These are phyloP conservation scores for Lordiphosa fenestrarum DNA, from an alignment of 2,888 invertebrate species.

Conservation along the genomic window DNA sequence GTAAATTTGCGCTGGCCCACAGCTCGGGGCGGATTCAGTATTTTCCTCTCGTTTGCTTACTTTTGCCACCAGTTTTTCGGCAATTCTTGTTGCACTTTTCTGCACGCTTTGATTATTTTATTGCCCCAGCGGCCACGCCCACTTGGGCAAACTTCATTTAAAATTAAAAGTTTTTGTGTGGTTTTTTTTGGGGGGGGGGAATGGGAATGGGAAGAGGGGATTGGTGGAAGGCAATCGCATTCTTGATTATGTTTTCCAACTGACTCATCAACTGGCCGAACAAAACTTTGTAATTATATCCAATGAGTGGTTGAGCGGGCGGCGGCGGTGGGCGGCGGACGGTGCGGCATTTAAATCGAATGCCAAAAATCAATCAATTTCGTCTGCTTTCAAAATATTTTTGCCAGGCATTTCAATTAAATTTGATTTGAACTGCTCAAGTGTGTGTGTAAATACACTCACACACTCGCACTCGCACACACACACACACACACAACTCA, in stretches of 20 bases:
- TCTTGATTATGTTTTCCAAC: constrained; percentile 69
- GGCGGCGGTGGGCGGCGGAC: background rate
- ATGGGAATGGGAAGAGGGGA: no score
- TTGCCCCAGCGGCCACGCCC: constrained; percentile 38
- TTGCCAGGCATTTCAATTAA: constrained; percentile 68
- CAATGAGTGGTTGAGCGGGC: constrained; percentile 39
- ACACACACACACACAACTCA: constrained; percentile 6
- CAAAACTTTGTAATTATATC: constrained; percentile 71
- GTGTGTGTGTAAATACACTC: constrained; percentile 19
- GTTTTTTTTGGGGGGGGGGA: constrained; percentile 3
- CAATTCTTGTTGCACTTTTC: constrained; percentile 68
- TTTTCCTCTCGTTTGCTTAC: constrained; percentile 38
- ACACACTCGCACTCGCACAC: no score
- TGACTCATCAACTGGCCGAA: constrained; percentile 66
- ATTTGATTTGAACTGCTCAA: constrained; percentile 42
- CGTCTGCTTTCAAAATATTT: constrained; percentile 46
- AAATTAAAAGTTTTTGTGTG: constrained; percentile 64
- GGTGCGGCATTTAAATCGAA: constrained; percentile 27
- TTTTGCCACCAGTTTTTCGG: constrained; percentile 63
- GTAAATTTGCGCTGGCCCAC: constrained; percentile 59
- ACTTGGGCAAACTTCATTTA: constrained; percentile 62
- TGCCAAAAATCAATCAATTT: constrained; percentile 65
- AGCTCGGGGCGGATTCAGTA: constrained; percentile 24
- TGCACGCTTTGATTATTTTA: constrained; percentile 71
- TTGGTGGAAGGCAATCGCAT: constrained; percentile 58